phyloP scores from a whole-genome alignment of 2,113 vertebrate genomes.

The Neopipo cinnamomea region DNA sequence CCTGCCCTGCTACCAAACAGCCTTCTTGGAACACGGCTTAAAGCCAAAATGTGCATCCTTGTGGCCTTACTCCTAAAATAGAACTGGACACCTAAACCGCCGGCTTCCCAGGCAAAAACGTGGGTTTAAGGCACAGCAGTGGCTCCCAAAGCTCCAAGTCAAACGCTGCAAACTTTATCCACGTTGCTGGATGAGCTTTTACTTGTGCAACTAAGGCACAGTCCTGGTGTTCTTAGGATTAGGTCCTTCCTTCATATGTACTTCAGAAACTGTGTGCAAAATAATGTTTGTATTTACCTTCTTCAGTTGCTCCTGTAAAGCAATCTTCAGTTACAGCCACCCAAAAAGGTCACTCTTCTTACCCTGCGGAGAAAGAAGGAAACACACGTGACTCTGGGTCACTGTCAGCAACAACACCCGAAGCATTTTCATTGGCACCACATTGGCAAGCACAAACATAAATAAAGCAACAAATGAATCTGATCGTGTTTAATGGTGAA shows the following conservation, averaged over 20 bases:
- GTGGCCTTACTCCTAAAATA: neutral
- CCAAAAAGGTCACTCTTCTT: slow-evolving; percentile 85
- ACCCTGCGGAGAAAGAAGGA: slow-evolving; percentile 85
- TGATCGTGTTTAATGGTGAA: slow-evolving; percentile 48
- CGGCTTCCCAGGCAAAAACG: neutral
- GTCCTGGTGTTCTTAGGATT: neutral
- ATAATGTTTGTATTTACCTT: slow-evolving; percentile 84
- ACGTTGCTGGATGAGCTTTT: neutral
- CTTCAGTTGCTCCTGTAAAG: slow-evolving; percentile 85
- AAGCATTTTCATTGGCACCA: slow-evolving; percentile 58
- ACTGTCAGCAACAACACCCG: slow-evolving; percentile 33
- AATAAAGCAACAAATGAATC: slow-evolving; percentile 65
- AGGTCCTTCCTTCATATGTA: neutral
- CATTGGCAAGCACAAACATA: slow-evolving; percentile 51
- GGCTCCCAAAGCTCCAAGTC: neutral
- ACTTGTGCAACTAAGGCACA: fast-evolving
- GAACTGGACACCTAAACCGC: neutral
- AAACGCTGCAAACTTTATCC: neutral
- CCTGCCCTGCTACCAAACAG: neutral
- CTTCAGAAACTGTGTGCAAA: neutral
- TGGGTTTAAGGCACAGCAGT: fast-evolving
- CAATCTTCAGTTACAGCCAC: slow-evolving; percentile 88
- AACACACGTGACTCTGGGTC: slow-evolving; percentile 73
- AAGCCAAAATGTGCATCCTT: neutral
- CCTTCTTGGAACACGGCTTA: neutral